Base-by-base conservation (phyloP, 2,113 vertebrate species). In the Jacana jacana region DNA sequence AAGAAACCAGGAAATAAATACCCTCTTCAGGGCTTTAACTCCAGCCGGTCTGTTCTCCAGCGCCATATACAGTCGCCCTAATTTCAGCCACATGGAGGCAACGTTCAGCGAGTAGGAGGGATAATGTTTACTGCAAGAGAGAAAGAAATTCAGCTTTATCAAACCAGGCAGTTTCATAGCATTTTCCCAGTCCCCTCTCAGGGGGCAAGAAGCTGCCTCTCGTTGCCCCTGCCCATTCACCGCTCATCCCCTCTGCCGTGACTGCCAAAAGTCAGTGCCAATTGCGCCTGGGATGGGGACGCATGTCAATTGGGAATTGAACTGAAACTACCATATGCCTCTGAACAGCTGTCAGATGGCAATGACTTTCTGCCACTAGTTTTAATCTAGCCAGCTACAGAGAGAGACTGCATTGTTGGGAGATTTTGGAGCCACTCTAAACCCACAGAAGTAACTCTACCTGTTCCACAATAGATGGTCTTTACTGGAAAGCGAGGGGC, bases 21-120 rank as follows among this genome's bases (percentile, higher is more conserved):
- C 99, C 99, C 98, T 99, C 93, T 98, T 98, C 55, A 99, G 95
- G 28, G 98, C 97, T 15, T 95, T 98, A 46, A 98, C 89, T 17
- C 98, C 99, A 10, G 96, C 94, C 0, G 96, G 86, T 79, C 81
- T 96, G 89, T 98, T 98, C 15, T 99, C 98, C 92, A 99, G 93
- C 2, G 97, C 97, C 97, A 98, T 97, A 91, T 99, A 98, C 23
- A 99, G 97, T 55, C 98, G 95, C 15, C 99, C 99, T 68, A 99
- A 65, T 95, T 99, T 99, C 97, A 99, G 97, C 98, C 99, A 99
- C 98, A 99, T 98, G 84, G 99, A 99, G 37, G 99, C 99, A 94
- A 99, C 99, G 1, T 99, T 99, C 93, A 99, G 89, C 3, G 99
- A 99, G 97, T 99, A 99, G 57, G 98, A 73, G 2, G 99, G 99